Base-by-base conservation (phyloP, 2,888 invertebrate genomes). In the Sminthurinus aureus region DNA sequence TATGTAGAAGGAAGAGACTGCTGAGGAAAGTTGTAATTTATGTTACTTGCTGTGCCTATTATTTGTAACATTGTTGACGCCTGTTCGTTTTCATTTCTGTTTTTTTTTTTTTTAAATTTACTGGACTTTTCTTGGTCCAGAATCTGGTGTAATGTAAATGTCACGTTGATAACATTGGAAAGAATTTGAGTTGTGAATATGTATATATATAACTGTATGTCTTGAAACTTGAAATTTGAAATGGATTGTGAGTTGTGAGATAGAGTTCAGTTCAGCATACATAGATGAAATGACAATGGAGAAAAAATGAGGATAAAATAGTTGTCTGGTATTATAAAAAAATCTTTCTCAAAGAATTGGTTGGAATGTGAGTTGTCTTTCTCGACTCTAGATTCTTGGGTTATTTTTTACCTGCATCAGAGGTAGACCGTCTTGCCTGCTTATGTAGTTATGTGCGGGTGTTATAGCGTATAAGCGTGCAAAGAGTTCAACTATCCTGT, bases 121-220 rank as follows among this genome's bases (percentile, higher is more conserved):
- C 26, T 71, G 71, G 71, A 71, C 22, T 71, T 71, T 71, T 71
- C 26, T 20, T 71, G 71, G 71, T 26, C 71, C 71, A 71, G 22
- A 15, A 58, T 58, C 58, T 58, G 38, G 38, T 38, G 38, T 38
- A 38, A 38, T 38, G 38, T 38, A 38, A 38, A 38, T 38, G 38
- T 38, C 38, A 38, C 38, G 38, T 38, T 38, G 38, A 38, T 38
- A 38, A 38, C 38, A 38, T 38, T 38, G 38, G 38, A 38, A 38
- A 38, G 38, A 38, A 38, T 38, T 38, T 38, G n/a, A n/a, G n/a
- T n/a, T n/a, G n/a, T n/a, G 52, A 52, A 52, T 11, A 52, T 52
- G 52, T 8, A 11, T 13, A 58, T 13, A 18, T 58, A 58, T 18
- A 18, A 58, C 13, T 58, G 58, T 18, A 58, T 58, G 4, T 38